These are phyloP conservation scores for Brenthis hecate DNA, from an alignment of 2,888 invertebrate genomes.

Conservation along the genomic window DNA sequence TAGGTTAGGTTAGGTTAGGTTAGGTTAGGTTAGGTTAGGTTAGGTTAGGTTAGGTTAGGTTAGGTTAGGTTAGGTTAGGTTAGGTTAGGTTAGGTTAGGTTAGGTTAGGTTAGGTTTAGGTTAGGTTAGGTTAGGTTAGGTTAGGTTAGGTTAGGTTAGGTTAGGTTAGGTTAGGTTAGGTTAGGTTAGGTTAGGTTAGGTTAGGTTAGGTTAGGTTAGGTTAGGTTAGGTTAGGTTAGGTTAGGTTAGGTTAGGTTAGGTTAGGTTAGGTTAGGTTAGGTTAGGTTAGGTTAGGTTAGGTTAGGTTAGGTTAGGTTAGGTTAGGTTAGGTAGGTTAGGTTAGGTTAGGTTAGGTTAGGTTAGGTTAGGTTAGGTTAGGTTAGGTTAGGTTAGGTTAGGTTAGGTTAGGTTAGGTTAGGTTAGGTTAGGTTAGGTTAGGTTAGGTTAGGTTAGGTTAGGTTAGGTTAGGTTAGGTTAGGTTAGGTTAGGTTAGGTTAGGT, in stretches of 20 bases:
- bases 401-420: constrained; percentile 42
- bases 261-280: constrained; percentile 40
- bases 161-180: constrained; percentile 38
- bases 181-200: constrained; percentile 37
- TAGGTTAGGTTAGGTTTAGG: constrained; percentile 36
- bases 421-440: constrained; percentile 42
- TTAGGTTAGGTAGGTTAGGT: constrained; percentile 38
- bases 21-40: constrained; percentile 39
- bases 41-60: constrained; percentile 39
- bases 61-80: constrained; percentile 40
- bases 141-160: constrained; percentile 38
- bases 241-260: constrained; percentile 35
- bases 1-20: constrained; percentile 40
- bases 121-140: constrained; percentile 35
- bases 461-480: constrained; percentile 37
- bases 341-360: constrained; percentile 37
- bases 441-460: constrained; percentile 37
- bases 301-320: constrained; percentile 40
- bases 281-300: constrained; percentile 41
- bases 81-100: constrained; percentile 36
- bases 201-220: constrained; percentile 38
- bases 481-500: constrained; percentile 40
- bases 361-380: constrained; percentile 40
- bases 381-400: constrained; percentile 41
- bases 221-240: constrained; percentile 38